phyloP scores from a whole-genome alignment of 2,888 invertebrate species.

The Meloe dianella region DNA sequence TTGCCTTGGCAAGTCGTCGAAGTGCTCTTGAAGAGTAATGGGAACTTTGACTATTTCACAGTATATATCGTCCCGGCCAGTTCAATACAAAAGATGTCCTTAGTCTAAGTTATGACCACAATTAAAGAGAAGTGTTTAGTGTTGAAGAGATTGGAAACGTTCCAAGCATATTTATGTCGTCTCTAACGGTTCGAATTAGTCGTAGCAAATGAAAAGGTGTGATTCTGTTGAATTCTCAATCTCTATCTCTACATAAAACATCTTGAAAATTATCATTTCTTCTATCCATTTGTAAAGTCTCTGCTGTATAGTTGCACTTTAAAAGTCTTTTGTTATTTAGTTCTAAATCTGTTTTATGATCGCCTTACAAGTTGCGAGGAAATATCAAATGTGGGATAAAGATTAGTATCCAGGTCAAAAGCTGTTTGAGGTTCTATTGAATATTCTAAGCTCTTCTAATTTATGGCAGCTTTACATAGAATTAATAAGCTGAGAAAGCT shows the following conservation, averaged over 20 bases:
- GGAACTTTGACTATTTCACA: slow-evolving; percentile 14
- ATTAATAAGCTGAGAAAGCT: no score
- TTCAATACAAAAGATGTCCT: slow-evolving; percentile 27
- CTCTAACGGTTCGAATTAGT: background rate
- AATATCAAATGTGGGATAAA: no score
- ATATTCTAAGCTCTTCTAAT: background rate
- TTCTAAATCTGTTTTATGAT: no score
- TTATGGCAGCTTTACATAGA: background rate
- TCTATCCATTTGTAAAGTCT: no score
- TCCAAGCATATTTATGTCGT: slow-evolving; percentile 27
- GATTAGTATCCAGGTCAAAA: no score
- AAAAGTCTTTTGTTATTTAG: no score
- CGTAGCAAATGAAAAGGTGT: background rate
- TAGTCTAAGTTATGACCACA: slow-evolving; percentile 33
- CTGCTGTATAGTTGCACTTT: no score
- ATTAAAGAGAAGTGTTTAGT: slow-evolving; percentile 32
- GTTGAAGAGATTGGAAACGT: slow-evolving; percentile 32
- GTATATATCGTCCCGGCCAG: slow-evolving; percentile 15
- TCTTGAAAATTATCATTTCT: no score
- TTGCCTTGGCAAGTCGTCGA: slow-evolving; percentile 16
- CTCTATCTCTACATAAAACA: background rate
- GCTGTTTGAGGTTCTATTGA: no score
- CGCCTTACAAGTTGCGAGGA: no score
- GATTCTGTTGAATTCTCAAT: background rate
- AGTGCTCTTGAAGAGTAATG: slow-evolving; percentile 16